Evolutionary conservation across 2,888 invertebrate genomes (phyloP).

Genomic region (Drosophila rubida): DNA sequence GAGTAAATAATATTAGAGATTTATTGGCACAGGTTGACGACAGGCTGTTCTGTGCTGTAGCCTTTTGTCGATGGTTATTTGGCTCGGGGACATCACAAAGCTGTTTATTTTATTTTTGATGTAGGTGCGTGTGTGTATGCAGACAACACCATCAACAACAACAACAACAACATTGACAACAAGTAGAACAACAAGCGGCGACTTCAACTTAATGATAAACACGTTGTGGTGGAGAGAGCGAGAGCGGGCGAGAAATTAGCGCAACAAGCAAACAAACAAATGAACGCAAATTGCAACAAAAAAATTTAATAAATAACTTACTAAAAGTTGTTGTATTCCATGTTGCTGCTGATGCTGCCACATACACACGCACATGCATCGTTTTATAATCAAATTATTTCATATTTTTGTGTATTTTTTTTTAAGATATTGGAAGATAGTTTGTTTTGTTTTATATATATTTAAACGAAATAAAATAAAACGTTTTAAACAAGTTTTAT

Average conservation of each 20-base stretch:
- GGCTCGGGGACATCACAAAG: constrained; percentile 52
- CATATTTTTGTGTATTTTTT: constrained; percentile 13
- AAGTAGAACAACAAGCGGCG: constrained; percentile 52
- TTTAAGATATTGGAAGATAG: constrained; percentile 3
- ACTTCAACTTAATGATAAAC: constrained; percentile 38
- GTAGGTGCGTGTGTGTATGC: constrained; percentile 57
- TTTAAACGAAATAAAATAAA: constrained; percentile 1
- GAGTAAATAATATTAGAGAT: neutral
- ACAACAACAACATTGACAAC: constrained; percentile 77
- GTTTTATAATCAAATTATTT: constrained; percentile 35
- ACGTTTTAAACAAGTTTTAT: constrained; percentile 13
- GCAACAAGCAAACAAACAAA: constrained; percentile 70
- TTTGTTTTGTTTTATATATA: constrained; percentile 27
- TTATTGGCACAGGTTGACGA: neutral
- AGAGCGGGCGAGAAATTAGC: constrained; percentile 48
- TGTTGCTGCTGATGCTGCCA: constrained; percentile 95
- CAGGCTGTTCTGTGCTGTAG: neutral
- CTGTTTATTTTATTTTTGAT: constrained; percentile 30
- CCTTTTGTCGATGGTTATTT: constrained; percentile 32
- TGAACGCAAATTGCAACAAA: constrained; percentile 50
- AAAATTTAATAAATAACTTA: constrained; percentile 87
- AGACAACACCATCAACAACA: constrained; percentile 70
- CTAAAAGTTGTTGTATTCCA: constrained; percentile 96
- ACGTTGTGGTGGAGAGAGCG: constrained; percentile 27
- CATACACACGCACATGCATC: constrained; percentile 58